A percentile compares a stretch with the other conserved stretches of the same genome.
phyloP scores from a whole-genome alignment of 92 coral and sea anemone species.

The Epizoanthus rinbou region DNA sequence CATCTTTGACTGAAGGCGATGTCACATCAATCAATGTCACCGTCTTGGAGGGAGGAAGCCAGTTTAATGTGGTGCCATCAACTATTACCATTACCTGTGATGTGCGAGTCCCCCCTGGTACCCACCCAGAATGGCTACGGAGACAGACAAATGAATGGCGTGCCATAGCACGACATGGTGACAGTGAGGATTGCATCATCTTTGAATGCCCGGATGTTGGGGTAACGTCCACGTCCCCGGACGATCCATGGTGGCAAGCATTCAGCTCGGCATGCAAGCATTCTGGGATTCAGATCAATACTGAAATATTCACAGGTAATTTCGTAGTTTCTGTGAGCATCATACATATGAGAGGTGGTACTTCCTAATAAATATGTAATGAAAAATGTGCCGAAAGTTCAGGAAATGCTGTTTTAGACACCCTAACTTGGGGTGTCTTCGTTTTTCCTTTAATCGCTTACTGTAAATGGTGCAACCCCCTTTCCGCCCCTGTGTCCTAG shows the following conservation, averaged over 20 bases:
- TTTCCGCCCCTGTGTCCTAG: no score
- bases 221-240: neutral
- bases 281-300: conserved; percentile 20
- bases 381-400: no score
- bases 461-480: no score
- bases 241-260: conserved; percentile 26
- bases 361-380: no score
- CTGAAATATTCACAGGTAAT: conserved; percentile 8
- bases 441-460: no score
- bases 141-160: conserved; percentile 7
- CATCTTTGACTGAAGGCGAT: neutral
- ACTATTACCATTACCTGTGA: conserved; percentile 11
- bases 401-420: no score
- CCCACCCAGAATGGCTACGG: neutral
- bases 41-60: conserved; percentile 15
- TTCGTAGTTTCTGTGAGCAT: no score
- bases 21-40: conserved; percentile 22
- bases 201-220: neutral
- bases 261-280: conserved; percentile 7
- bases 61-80: conserved; percentile 25
- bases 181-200: neutral
- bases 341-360: no score
- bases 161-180: neutral
- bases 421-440: no score
- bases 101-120: conserved; percentile 18